Conservation (phyloP, 2,888 invertebrate genomes). For the Masnerella sp. region DNA sequence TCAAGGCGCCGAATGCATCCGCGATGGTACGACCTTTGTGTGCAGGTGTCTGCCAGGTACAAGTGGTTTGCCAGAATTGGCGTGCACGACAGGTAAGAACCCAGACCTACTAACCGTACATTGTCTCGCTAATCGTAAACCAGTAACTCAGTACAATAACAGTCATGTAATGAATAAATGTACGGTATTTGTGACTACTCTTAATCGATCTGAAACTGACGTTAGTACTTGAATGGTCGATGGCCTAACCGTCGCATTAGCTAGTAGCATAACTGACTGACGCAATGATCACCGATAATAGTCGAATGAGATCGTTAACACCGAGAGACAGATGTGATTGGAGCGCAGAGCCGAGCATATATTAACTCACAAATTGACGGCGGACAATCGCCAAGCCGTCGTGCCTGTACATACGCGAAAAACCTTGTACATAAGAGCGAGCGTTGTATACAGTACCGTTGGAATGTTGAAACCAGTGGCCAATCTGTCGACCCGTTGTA, state of each 20-base stretch:
- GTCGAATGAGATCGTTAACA: slow-evolving; percentile 70
- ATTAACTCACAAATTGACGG: slow-evolving; percentile 58
- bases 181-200: slow-evolving; percentile 77
- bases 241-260: slow-evolving; percentile 73
- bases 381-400: slow-evolving; percentile 39
- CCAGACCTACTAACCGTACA: slow-evolving; percentile 65
- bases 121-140: slow-evolving; percentile 66
- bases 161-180: slow-evolving; percentile 65
- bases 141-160: slow-evolving; percentile 64
- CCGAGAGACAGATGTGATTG: slow-evolving; percentile 78
- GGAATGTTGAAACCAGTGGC: slow-evolving; percentile 83
- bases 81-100: slow-evolving; percentile 83
- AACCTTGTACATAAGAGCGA: slow-evolving; percentile 66
- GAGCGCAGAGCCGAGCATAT: slow-evolving; percentile 68
- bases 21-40: slow-evolving; percentile 89
- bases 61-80: slow-evolving; percentile 85
- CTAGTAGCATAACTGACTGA: slow-evolving; percentile 65
- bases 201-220: slow-evolving; percentile 67
- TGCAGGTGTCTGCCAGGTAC: slow-evolving; percentile 89
- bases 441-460: slow-evolving; percentile 71
- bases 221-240: slow-evolving; percentile 68
- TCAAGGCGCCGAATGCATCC: slow-evolving; percentile 90
- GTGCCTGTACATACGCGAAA: slow-evolving; percentile 48
- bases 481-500: slow-evolving; percentile 80
- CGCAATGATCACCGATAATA: slow-evolving; percentile 33